A percentile compares a stretch with the other conserved stretches of the same genome.
Evolutionary conservation across 2,113 vertebrate genomes (phyloP).

Genomic region (Balaeniceps rex): DNA sequence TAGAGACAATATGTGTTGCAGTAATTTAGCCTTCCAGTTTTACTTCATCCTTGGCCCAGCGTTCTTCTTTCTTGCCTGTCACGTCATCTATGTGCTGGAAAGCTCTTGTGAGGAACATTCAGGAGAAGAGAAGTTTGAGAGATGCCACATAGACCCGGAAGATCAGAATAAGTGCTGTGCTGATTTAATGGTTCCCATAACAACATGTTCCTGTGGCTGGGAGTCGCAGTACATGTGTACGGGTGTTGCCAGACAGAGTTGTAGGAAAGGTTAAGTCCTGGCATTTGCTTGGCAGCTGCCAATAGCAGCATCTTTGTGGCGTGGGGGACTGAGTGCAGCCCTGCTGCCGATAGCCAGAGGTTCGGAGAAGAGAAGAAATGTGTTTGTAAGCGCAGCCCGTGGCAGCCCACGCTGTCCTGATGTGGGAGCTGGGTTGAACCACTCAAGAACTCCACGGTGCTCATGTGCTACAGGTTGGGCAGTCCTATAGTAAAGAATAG

Average conservation of each 20-base stretch:
- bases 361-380: not conserved
- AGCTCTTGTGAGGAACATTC: not conserved
- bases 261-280: not conserved
- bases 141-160: not conserved
- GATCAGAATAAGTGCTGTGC: not conserved
- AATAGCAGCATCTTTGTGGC: not conserved
- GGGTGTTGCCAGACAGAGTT: not conserved
- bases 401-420: not conserved
- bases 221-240: fast-evolving
- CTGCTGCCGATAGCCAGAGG: fast-evolving
- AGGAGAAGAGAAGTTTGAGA: not conserved
- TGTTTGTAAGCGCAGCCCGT: fast-evolving
- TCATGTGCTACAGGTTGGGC: too few relatives aligned
- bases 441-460: fast-evolving
- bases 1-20: not conserved
- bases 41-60: not conserved
- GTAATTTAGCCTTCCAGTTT: not conserved
- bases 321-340: not conserved
- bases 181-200: not conserved
- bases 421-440: not conserved
- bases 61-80: not conserved
- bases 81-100: not conserved
- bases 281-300: not conserved
- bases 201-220: not conserved
- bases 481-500: not conserved